Base-by-base conservation (phyloP, 1,140 invertebrate species). In the Hyles vespertilio region DNA sequence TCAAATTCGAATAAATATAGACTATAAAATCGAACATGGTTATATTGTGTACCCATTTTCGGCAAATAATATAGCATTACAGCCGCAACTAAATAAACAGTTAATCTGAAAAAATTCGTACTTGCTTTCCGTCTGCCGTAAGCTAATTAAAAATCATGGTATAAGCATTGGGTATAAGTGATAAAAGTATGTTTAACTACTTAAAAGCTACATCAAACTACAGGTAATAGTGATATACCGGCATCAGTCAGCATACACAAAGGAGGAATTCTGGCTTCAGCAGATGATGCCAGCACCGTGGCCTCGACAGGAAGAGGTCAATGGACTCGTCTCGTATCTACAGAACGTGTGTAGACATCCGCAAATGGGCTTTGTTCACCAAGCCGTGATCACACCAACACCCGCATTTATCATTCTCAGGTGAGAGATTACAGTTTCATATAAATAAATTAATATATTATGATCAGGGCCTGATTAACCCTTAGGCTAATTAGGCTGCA, bases 361-460 rank as follows among this genome's bases (percentile, higher is more conserved):
- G 1, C 79, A 91, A 10, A 88, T 87, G 47, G 95, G 94, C 4
- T 95, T 93, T 71, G 91, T 96, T 2, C 93, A 94, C 8, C 96
- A 97, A 72, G 95, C 94, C 56, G 84, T 96, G 4, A 74, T 96
- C 6, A 97, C 96, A 0, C 95, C 95, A 0, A 91, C 92, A n/a
- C 75, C 89, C 2, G 70, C 72, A 0, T 91, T 91, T 58, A 91
- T 92, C 64, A 65, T 91, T 3, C 73, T 91, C 0, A 87, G 90
- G 89, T 22, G 2, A 22, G 22, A 22, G 22, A 22, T 22, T 22
- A 22, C 22, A 22, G 22, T 22, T 0, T 22, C 22, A 22, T 2
- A 22, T 90, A 69, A 22, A 22, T 22, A 22, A 22, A 22, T 22
- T 22, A 22, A 22, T 22, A 22, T 22, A 22, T 22, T 22, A 22